Conservation (phyloP, 2,888 invertebrate species). For the Chrysotoxum bicinctum region DNA sequence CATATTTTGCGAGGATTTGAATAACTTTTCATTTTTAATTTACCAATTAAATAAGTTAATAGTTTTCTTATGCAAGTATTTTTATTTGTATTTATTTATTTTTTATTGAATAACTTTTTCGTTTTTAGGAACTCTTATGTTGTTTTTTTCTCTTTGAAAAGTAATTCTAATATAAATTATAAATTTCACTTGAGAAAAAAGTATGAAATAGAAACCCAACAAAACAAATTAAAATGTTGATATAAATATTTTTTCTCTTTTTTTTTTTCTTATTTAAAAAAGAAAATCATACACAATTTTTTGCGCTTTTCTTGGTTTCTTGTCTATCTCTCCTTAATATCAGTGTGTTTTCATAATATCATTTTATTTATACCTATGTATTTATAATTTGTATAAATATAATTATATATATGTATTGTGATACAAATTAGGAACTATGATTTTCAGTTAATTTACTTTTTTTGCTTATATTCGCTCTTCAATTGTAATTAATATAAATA, state of each 20-base stretch:
- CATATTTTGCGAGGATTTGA: conserved; percentile 74
- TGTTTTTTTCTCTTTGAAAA: conserved; percentile 19
- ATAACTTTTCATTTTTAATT: conserved; percentile 53
- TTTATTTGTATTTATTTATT: conserved; percentile 6
- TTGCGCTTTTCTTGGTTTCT: conserved; percentile 22
- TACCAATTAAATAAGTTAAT: conserved; percentile 50
- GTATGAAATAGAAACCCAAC: not conserved
- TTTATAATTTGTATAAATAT: conserved; percentile 34
- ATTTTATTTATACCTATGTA: conserved; percentile 57
- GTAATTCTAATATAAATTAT: conserved; percentile 15
- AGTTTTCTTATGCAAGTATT: conserved; percentile 46
- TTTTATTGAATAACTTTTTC: conserved; percentile 47
- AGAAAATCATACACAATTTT: conserved; percentile 22
- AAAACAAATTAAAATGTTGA: conserved; percentile 4
- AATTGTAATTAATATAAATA: conserved; percentile 29
- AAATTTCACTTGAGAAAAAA: conserved; percentile 18
- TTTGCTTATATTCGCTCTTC: conserved; percentile 27
- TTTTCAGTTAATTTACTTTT: conserved; percentile 61
- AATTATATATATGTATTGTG: conserved; percentile 60
- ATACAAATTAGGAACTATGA: conserved; percentile 72
- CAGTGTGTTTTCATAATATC: conserved; percentile 56
- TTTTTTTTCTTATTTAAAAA: conserved; percentile 33
- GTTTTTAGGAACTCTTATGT: conserved; percentile 62
- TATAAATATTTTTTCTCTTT: not conserved
- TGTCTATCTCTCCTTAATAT: conserved; percentile 66